A percentile compares a stretch with the other conserved stretches of the same genome.
Conservation (phyloP, 2,888 invertebrate genomes). For the Clanis bilineata region DNA sequence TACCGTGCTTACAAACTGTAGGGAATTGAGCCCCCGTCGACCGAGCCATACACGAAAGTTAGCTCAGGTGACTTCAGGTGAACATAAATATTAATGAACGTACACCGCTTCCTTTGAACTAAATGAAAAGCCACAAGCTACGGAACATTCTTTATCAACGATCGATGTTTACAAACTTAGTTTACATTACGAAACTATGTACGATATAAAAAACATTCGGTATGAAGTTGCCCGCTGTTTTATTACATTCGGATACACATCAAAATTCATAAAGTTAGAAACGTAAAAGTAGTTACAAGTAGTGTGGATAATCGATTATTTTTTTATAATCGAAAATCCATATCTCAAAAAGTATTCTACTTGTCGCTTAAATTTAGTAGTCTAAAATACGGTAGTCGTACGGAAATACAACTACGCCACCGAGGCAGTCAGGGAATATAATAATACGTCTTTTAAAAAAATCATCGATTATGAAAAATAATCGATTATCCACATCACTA, state of each 20-base stretch:
- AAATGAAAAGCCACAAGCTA: background rate
- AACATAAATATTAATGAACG: background rate
- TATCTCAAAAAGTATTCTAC: too few relatives aligned
- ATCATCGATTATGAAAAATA: too few relatives aligned
- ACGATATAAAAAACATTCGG: background rate
- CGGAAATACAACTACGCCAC: too few relatives aligned
- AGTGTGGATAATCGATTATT: too few relatives aligned
- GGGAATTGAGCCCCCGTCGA: background rate
- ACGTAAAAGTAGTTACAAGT: background rate
- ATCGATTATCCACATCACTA: too few relatives aligned
- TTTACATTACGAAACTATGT: background rate
- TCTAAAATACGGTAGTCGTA: too few relatives aligned
- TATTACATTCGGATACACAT: background rate
- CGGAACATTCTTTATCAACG: background rate
- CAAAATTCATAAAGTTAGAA: background rate
- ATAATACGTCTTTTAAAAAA: too few relatives aligned
- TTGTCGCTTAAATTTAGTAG: too few relatives aligned
- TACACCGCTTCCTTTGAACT: background rate
- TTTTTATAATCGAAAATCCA: too few relatives aligned
- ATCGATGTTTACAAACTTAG: background rate
- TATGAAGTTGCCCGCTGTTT: background rate
- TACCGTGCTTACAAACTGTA: background rate
- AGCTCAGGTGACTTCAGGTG: background rate
- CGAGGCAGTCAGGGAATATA: too few relatives aligned
- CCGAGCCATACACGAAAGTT: background rate